Base-by-base conservation (phyloP, 2,888 invertebrate genomes). In the Nomada hirtipes region DNA sequence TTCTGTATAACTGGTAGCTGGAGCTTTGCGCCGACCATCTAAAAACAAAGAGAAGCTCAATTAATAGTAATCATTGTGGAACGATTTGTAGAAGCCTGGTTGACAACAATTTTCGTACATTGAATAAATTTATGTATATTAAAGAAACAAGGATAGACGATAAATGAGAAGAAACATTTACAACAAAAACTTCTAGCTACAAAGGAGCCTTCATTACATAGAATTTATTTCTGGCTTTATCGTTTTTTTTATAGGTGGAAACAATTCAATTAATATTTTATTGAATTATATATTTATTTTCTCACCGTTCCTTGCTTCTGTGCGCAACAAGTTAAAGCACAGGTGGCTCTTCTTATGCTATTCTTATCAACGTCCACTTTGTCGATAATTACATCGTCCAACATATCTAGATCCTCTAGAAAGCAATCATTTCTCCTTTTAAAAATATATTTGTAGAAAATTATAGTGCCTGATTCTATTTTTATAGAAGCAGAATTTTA, bases 351-450 rank as follows among this genome's bases (percentile, higher is more conserved):
- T 36, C 7, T 63, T 4, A 47, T 0, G 7, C 47, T 10, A 1
- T 15, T 1, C 11, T 13, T 20, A 1, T 61, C 15, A 1, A 4
- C 13, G 2, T 60, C n/a, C 0, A 0, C 2, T 1, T 3, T 3
- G 1, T 7, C 0, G 0, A 4, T 1, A 2, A 44, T 0, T 4
- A 0, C 0, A 0, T 3, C 1, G 0, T 20, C 13, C 11, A 42
- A 1, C 0, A 3, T 0, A 0, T 0, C 0, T 9, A 76, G 0
- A 70, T 76, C 70, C 0, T 10, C 76, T 76, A 55, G 15, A 20
- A 36, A 60, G 15, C n/a, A 26, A 52, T 10, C 1, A 53, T 59
- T 36, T 18, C 9, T 57, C 20, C 4, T 55, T 55, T 13, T 13
- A 47, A 15, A 47, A 15, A 47, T 11, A 47, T 15, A 15, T 2